A percentile compares a stretch with the other conserved stretches of the same genome.
phyloP scores from a whole-genome alignment of 2,888 invertebrate species.

The Caenorhabditis sp. region DNA sequence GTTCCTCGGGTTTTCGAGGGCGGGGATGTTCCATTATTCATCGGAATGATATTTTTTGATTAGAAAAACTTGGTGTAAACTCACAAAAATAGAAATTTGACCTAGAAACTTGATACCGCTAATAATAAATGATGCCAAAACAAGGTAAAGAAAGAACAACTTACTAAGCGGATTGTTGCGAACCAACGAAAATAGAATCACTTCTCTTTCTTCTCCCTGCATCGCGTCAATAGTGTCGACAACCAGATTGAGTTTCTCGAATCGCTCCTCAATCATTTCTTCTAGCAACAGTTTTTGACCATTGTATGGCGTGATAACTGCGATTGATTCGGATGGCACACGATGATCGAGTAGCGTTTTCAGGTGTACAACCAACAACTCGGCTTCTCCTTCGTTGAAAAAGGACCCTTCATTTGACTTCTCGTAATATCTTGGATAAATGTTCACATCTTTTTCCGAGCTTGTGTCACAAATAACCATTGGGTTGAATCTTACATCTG shows the following conservation, averaged over 20 bases:
- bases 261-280: constrained; percentile 8
- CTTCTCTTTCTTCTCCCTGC: constrained; percentile 54
- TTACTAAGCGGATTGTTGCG: constrained; percentile 44
- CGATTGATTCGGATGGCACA: constrained; percentile 27
- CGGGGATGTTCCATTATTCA: too few species aligned
- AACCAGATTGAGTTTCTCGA: constrained; percentile 6
- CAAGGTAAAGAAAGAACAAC: background rate
- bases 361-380: constrained; percentile 25
- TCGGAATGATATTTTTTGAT: too few species aligned
- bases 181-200: constrained; percentile 52
- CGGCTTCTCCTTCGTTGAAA: constrained; percentile 23
- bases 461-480: background rate
- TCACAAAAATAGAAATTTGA: background rate
- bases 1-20: too few species aligned
- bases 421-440: background rate
- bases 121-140: too few species aligned
- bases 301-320: constrained; percentile 47
- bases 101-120: background rate
- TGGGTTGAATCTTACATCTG: background rate
- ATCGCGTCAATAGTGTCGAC: constrained; percentile 44
- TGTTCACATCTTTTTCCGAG: background rate
- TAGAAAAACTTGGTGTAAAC: too few species aligned
- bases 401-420: background rate
- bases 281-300: constrained; percentile 23
- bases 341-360: constrained; percentile 13